These are phyloP conservation scores for Globia sparganii DNA, from an alignment of 2,888 invertebrate genomes.

Conservation along the genomic window DNA sequence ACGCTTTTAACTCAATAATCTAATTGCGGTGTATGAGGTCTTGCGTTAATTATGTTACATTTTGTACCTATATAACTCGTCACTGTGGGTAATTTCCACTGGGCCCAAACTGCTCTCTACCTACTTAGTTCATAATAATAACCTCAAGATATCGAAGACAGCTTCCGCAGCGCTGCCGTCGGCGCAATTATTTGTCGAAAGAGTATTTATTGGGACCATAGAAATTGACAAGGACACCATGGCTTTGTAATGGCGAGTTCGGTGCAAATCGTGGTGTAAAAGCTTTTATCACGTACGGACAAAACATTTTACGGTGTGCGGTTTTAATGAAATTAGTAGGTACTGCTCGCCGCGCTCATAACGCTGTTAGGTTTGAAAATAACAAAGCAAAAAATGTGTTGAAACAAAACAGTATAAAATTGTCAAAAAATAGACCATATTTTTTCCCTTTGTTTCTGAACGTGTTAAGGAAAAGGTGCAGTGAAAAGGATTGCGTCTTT, in stretches of 20 bases:
- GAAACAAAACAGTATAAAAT: conserved; percentile 7
- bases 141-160: neutral
- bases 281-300: conserved; percentile 27
- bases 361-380: neutral
- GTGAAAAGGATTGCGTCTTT: too few relatives aligned
- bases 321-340: conserved; percentile 33
- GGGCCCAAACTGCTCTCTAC: too few relatives aligned
- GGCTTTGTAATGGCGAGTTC: conserved; percentile 9
- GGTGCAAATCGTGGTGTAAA: conserved; percentile 1
- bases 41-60: too few relatives aligned
- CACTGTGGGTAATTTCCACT: neutral
- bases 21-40: too few relatives aligned
- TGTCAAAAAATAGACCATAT: neutral
- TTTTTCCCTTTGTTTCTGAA: neutral
- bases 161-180: neutral
- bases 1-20: too few relatives aligned
- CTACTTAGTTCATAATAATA: neutral
- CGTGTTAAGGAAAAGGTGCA: too few relatives aligned
- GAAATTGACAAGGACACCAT: neutral
- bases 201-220: too few relatives aligned
- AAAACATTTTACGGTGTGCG: conserved; percentile 29
- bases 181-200: neutral
- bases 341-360: neutral
- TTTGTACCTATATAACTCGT: neutral
- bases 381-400: neutral